Percentiles rank a stretch among this genome's conserved stretches.
Evolutionary conservation across 2,888 invertebrate species (phyloP).

Genomic region (Athalia circularis): DNA sequence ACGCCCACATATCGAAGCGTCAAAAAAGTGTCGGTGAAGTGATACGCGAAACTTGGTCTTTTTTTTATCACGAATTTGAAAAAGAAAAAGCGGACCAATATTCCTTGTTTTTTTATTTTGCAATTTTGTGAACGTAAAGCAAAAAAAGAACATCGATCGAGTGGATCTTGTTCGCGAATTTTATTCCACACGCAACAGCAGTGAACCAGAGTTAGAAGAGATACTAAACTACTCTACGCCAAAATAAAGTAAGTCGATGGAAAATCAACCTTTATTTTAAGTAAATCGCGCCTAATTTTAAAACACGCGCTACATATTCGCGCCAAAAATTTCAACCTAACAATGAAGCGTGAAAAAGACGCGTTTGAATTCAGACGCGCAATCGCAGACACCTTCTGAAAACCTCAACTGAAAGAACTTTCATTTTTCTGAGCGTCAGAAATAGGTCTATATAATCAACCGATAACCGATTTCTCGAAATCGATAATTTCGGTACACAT

Average conservation of each 20-base stretch:
- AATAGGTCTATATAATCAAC: too few relatives aligned
- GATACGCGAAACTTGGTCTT: neutral
- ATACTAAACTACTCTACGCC: neutral
- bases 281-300: neutral
- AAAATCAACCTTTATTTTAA: neutral
- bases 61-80: neutral
- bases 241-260: conserved; percentile 5
- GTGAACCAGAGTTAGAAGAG: conserved; percentile 33
- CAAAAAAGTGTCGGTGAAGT: conserved; percentile 34
- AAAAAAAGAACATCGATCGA: conserved; percentile 1
- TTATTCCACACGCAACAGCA: neutral
- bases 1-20: too few relatives aligned
- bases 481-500: too few relatives aligned
- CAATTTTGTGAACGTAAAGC: neutral
- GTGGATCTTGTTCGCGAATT: neutral
- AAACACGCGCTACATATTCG: too few relatives aligned
- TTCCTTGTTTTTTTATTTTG: neutral
- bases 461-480: too few relatives aligned
- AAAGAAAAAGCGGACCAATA: neutral
- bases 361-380: too few relatives aligned
- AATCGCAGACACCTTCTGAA: too few relatives aligned
- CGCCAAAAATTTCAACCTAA: too few relatives aligned
- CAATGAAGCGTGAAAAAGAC: too few relatives aligned
- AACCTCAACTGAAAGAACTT: too few relatives aligned
- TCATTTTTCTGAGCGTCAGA: too few relatives aligned